phyloP scores from a whole-genome alignment of 2,797 vertebrate species.

The Tenualosa thibaudeaui region DNA sequence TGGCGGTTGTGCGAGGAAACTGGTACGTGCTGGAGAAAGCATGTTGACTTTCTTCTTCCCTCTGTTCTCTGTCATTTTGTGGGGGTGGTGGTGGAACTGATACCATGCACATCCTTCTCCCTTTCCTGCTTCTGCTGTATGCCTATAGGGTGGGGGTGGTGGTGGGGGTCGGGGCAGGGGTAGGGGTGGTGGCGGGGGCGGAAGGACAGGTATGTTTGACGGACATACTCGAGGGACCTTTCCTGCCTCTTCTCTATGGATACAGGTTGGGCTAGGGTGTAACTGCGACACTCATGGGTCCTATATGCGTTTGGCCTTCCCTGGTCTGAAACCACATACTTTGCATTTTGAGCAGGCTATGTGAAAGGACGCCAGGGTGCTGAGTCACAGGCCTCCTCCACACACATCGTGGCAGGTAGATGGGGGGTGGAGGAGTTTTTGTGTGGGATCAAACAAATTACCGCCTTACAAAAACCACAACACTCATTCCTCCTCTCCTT shows the following conservation, averaged over 20 bases:
- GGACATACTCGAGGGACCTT: background rate
- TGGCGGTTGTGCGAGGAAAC: conserved; percentile 52
- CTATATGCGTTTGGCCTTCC: background rate
- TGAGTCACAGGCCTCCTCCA: conserved; percentile 3
- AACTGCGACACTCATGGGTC: background rate
- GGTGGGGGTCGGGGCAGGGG: no score
- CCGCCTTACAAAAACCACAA: background rate
- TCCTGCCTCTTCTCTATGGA: background rate
- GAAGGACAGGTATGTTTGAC: no score
- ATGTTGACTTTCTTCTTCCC: conserved; percentile 18
- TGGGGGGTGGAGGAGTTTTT: background rate
- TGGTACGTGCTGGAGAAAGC: conserved; percentile 46
- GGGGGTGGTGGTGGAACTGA: background rate
- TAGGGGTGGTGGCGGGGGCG: no score
- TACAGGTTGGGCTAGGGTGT: background rate
- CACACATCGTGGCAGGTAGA: conserved; percentile 26
- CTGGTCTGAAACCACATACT: background rate
- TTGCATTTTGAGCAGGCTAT: conserved; percentile 24
- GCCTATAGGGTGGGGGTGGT: no score
- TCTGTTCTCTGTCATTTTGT: background rate
- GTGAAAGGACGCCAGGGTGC: background rate
- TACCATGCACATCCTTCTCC: no score
- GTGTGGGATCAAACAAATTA: conserved; percentile 23
- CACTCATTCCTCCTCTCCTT: background rate
- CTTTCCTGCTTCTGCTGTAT: background rate